phyloP scores from a whole-genome alignment of 2,113 vertebrate species.

The Antechinus flavipes region DNA sequence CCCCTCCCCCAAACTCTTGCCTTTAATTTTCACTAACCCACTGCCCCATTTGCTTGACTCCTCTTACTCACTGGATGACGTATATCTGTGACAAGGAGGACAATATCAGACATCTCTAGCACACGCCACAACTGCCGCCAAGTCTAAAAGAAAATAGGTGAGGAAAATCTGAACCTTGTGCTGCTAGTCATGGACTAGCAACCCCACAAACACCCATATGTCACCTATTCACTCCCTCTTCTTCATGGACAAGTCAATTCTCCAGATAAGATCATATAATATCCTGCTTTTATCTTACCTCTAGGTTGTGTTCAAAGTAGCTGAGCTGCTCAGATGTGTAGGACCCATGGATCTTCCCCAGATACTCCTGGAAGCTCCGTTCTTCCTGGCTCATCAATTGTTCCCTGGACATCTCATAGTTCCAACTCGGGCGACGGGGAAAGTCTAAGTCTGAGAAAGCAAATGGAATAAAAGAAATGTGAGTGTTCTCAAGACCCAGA shows the following conservation, averaged over 20 bases:
- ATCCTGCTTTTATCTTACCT: slow-evolving; percentile 82
- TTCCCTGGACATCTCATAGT: slow-evolving; percentile 92
- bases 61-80: slow-evolving; percentile 90
- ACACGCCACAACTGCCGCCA: slow-evolving; percentile 97
- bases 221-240: neutral
- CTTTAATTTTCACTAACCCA: neutral
- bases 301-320: slow-evolving; percentile 96
- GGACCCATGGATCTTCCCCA: slow-evolving; percentile 88
- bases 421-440: slow-evolving; percentile 92
- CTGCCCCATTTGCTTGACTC: neutral
- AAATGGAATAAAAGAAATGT: slow-evolving; percentile 21
- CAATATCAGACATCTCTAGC: slow-evolving; percentile 95
- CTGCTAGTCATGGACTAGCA: neutral
- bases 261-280: neutral
- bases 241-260: neutral
- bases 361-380: slow-evolving; percentile 90
- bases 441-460: slow-evolving; percentile 88
- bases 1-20: neutral
- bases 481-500: neutral
- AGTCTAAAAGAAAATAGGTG: slow-evolving; percentile 83
- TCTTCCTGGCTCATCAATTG: slow-evolving; percentile 90
- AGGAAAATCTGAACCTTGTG: neutral
- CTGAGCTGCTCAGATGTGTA: slow-evolving; percentile 90
- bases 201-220: neutral
- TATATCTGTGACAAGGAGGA: slow-evolving; percentile 93